These are phyloP conservation scores for Drosophila vallismaia DNA, from an alignment of 2,888 invertebrate species.

Conservation along the genomic window DNA sequence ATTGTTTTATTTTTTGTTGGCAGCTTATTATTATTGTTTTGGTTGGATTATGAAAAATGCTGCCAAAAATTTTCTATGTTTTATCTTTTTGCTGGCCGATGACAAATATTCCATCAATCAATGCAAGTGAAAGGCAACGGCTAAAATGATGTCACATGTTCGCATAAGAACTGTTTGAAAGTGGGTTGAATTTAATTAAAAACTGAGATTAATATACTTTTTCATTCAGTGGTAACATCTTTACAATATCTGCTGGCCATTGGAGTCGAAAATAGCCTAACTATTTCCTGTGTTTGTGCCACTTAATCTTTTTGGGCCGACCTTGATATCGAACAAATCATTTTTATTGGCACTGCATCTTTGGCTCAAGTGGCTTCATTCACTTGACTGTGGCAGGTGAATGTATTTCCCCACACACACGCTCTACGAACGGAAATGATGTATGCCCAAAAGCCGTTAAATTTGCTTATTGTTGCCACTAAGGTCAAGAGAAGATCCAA, in stretches of 20 bases:
- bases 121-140: slow-evolving; percentile 63
- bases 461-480: slow-evolving; percentile 52
- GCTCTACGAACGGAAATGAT: slow-evolving; percentile 69
- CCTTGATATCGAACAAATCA: slow-evolving; percentile 58
- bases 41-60: slow-evolving; percentile 35
- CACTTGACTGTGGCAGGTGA: slow-evolving; percentile 56
- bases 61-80: slow-evolving; percentile 30
- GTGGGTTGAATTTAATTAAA: slow-evolving; percentile 6
- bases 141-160: slow-evolving; percentile 41
- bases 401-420: slow-evolving; percentile 69
- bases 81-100: slow-evolving; percentile 47
- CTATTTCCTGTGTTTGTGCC: slow-evolving; percentile 55
- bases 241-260: slow-evolving; percentile 19
- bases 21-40: slow-evolving; percentile 18
- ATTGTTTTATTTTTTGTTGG: slow-evolving; percentile 29
- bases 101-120: slow-evolving; percentile 73
- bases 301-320: slow-evolving; percentile 31
- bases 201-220: neutral
- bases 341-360: slow-evolving; percentile 61
- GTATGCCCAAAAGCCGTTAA: slow-evolving; percentile 69
- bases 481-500: slow-evolving; percentile 68
- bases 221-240: slow-evolving; percentile 24
- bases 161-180: slow-evolving; percentile 31
- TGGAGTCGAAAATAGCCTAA: slow-evolving; percentile 13
- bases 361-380: slow-evolving; percentile 49